These are phyloP conservation scores for Limonius californicus DNA, from an alignment of 1,140 invertebrate genomes.

Conservation along the genomic window DNA sequence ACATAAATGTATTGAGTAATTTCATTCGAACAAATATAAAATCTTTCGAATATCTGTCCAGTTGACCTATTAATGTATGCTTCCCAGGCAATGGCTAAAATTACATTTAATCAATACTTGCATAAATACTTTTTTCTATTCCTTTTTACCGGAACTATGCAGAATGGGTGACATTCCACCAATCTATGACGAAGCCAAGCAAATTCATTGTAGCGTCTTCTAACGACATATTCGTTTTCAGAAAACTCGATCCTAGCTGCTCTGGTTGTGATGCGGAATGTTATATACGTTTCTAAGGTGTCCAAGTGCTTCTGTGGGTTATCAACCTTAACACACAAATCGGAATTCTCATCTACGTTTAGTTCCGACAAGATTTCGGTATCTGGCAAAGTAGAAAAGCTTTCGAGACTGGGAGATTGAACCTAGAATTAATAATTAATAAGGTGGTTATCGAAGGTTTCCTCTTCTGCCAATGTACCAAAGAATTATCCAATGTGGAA, in stretches of 20 bases:
- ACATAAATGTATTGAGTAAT: slow-evolving; percentile 67
- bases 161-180: slow-evolving; percentile 62
- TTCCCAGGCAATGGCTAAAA: slow-evolving; percentile 70
- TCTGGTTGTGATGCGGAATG: slow-evolving; percentile 66
- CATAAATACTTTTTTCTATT: slow-evolving; percentile 1
- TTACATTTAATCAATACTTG: slow-evolving; percentile 18
- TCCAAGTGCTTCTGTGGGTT: slow-evolving; percentile 76
- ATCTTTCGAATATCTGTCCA: slow-evolving; percentile 72
- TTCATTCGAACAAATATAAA: slow-evolving; percentile 69
- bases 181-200: slow-evolving; percentile 67
- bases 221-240: slow-evolving; percentile 63
- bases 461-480: slow-evolving; percentile 31
- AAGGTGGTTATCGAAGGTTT: slow-evolving; percentile 15
- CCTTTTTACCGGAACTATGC: slow-evolving; percentile 63
- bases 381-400: slow-evolving; percentile 59
- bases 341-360: slow-evolving; percentile 53
- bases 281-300: slow-evolving; percentile 71
- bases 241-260: slow-evolving; percentile 65
- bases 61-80: slow-evolving; percentile 64
- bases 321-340: slow-evolving; percentile 67
- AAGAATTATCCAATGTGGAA: slow-evolving; percentile 40
- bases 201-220: slow-evolving; percentile 74
- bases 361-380: slow-evolving; percentile 54
- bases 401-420: slow-evolving; percentile 59
- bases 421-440: slow-evolving; percentile 40